Percentiles rank a stretch among this genome's conserved stretches.
Evolutionary conservation across 2,797 vertebrate species (phyloP).

Genomic region (Pseudochirops corinnae): DNA sequence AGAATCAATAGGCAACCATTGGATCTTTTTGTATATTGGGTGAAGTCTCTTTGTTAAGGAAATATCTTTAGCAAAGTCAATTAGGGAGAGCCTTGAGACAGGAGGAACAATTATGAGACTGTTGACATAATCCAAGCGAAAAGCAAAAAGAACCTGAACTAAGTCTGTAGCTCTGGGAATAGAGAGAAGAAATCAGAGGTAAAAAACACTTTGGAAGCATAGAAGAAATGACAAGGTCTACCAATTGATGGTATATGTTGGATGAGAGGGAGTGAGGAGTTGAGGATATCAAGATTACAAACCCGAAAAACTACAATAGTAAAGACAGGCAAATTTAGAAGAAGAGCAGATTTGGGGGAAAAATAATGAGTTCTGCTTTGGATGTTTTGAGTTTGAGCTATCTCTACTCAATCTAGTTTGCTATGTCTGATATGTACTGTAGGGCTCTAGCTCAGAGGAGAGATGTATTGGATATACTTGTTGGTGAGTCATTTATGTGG

Average conservation of each 20-base stretch:
- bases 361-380: too few species aligned
- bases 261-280: not conserved
- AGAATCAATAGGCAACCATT: not conserved
- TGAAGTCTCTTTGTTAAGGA: not conserved
- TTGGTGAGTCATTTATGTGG: not conserved
- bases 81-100: not conserved
- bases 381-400: too few species aligned
- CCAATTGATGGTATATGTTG: not conserved
- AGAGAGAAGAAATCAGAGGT: not conserved
- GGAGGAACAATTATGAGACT: not conserved
- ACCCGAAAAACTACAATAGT: not conserved
- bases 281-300: not conserved
- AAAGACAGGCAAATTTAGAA: too few species aligned
- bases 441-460: not conserved
- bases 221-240: too few species aligned
- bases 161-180: not conserved
- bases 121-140: not conserved
- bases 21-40: not conserved
- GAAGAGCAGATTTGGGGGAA: too few species aligned
- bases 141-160: not conserved
- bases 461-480: not conserved
- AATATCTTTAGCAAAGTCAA: not conserved
- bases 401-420: too few species aligned
- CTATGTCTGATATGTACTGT: not conserved
- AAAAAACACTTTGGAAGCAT: not conserved